A percentile compares a stretch with the other conserved stretches of the same genome.
These are phyloP conservation scores for Lampris incognitus DNA, from an alignment of 2,113 vertebrate species.

Conservation along the genomic window DNA sequence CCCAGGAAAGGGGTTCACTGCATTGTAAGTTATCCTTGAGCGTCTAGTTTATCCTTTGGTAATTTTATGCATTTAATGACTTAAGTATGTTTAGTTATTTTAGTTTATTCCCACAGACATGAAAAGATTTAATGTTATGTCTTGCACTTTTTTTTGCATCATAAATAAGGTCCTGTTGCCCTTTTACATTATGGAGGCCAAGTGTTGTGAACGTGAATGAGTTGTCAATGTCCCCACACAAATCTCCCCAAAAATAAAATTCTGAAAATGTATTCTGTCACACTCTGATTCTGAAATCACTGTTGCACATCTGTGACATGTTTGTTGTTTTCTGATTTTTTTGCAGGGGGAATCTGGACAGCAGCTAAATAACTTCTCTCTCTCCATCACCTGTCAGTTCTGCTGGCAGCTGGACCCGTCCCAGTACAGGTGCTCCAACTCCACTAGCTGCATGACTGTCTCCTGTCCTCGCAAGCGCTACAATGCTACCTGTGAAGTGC, in stretches of 20 bases:
- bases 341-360: constrained; percentile 83
- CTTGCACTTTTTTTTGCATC: no score
- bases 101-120: neutral
- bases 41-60: no score
- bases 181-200: neutral
- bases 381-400: constrained; percentile 91
- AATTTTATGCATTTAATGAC: no score
- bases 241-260: neutral
- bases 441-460: constrained; percentile 92
- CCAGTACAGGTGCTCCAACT: constrained; percentile 89
- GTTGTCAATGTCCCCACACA: neutral
- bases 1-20: constrained; percentile 89
- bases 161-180: neutral
- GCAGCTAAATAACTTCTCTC: constrained; percentile 84
- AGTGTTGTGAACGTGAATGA: neutral
- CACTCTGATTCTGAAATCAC: neutral
- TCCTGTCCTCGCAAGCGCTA: constrained; percentile 92
- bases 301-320: neutral
- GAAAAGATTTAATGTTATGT: neutral
- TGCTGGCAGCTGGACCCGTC: constrained; percentile 96
- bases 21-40: constrained; percentile 84
- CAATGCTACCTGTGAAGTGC: constrained; percentile 87
- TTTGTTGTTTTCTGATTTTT: neutral
- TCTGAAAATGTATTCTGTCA: no score
- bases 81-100: neutral